phyloP scores from a whole-genome alignment of 2,888 invertebrate genomes.

The Ganaspis brasiliensis region DNA sequence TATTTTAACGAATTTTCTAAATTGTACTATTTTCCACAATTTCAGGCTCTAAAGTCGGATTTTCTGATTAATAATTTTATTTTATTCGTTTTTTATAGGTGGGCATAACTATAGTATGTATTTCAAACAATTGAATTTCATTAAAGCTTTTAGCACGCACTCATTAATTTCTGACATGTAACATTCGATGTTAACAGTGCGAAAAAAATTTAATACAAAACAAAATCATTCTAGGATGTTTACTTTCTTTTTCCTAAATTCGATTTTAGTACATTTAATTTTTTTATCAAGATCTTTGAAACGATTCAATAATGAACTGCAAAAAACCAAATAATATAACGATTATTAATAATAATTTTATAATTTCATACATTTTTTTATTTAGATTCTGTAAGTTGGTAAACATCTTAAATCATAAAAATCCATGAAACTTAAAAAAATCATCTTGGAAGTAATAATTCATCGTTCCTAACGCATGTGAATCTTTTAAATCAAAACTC shows the following conservation, averaged over 20 bases:
- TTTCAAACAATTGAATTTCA: slow-evolving; percentile 68
- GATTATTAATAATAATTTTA: background rate
- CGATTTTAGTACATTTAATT: too few relatives aligned
- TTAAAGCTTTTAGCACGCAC: slow-evolving; percentile 66
- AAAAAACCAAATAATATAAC: too few relatives aligned
- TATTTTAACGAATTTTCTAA: background rate
- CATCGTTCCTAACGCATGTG: slow-evolving; percentile 40
- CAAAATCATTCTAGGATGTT: background rate
- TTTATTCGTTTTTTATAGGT: slow-evolving; percentile 67
- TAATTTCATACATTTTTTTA: background rate
- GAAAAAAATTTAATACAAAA: slow-evolving; percentile 40
- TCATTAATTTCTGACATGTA: slow-evolving; percentile 40
- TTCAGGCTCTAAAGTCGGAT: slow-evolving; percentile 28
- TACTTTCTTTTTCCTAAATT: too few relatives aligned
- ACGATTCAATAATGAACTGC: too few relatives aligned
- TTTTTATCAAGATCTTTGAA: too few relatives aligned
- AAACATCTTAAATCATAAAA: background rate
- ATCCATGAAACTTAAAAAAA: background rate
- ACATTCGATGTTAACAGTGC: slow-evolving; percentile 51
- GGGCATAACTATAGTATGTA: slow-evolving; percentile 74
- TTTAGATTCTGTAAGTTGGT: background rate
- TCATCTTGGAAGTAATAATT: slow-evolving; percentile 23
- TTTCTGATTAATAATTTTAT: slow-evolving; percentile 50
- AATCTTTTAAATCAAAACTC: background rate
- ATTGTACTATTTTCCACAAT: background rate